Evolutionary conservation across 2,113 vertebrate species (phyloP).

Genomic region (Anolis carolinensis): DNA sequence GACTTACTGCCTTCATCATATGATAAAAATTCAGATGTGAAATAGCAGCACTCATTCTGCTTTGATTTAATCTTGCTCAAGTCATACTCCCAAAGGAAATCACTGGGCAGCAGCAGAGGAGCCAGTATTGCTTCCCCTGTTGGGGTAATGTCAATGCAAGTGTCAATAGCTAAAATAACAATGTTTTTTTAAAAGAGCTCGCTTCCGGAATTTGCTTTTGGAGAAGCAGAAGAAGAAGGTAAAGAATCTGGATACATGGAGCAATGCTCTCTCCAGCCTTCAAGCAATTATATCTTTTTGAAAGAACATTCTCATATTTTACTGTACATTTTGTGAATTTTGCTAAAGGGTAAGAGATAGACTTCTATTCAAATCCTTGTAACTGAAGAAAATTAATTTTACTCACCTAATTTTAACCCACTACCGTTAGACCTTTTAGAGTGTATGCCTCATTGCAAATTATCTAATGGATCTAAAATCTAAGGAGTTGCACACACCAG

Average conservation of each 20-base stretch:
- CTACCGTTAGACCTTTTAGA: conserved; percentile 11
- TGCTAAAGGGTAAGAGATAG: background rate
- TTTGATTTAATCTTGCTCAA: conserved; percentile 15
- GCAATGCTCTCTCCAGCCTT: background rate
- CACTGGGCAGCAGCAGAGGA: conserved; percentile 17
- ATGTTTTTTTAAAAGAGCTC: background rate
- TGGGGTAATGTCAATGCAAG: background rate
- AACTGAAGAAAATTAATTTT: conserved; percentile 1
- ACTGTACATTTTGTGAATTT: conserved; percentile 13
- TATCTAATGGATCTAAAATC: background rate
- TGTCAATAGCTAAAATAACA: background rate
- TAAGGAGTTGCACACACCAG: background rate
- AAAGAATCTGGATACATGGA: background rate
- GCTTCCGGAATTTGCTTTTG: background rate
- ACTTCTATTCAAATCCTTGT: background rate
- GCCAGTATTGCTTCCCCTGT: background rate
- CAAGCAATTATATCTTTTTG: background rate
- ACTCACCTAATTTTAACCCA: background rate
- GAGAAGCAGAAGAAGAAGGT: background rate
- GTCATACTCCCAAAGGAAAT: background rate
- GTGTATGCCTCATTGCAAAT: background rate
- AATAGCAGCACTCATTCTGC: conserved; percentile 1
- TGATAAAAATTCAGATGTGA: conserved; percentile 10
- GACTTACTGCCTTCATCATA: background rate
- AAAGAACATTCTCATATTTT: conserved; percentile 21